A percentile compares a stretch with the other conserved stretches of the same genome.
Evolutionary conservation across 1,140 invertebrate genomes (phyloP).

Genomic region (Asobara japonica): DNA sequence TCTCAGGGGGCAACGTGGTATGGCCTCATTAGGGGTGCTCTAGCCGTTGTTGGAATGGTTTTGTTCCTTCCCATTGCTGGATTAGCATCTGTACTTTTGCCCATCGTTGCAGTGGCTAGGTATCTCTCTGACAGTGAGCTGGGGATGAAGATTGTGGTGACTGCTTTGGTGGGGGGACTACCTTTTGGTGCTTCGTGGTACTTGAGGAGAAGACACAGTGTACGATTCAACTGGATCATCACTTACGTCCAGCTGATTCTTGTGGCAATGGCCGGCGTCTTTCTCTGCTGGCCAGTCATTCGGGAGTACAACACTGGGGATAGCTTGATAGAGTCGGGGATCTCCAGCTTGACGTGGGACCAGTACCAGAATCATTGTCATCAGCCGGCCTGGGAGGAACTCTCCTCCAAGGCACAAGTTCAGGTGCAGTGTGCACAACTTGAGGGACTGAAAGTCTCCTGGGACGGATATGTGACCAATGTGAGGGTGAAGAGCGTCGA

Average conservation of each 20-base stretch:
- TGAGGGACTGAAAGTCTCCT: conserved; percentile 73
- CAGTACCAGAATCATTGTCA: conserved; percentile 78
- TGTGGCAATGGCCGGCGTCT: conserved; percentile 58
- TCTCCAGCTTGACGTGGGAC: conserved; percentile 70
- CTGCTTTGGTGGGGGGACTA: conserved; percentile 67
- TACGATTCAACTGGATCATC: conserved; percentile 71
- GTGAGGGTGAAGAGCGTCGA: conserved; percentile 71
- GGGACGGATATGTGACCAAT: conserved; percentile 78
- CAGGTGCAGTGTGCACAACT: conserved; percentile 77
- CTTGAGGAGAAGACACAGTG: conserved; percentile 68
- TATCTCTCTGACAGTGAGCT: conserved; percentile 75
- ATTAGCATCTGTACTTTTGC: conserved; percentile 76
- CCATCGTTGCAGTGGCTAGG: conserved; percentile 76
- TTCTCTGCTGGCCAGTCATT: conserved; percentile 66
- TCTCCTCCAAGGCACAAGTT: conserved; percentile 72
- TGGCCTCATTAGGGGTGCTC: conserved; percentile 78
- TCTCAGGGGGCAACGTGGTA: conserved; percentile 84
- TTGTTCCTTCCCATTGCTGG: conserved; percentile 82
- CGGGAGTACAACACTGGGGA: conserved; percentile 57
- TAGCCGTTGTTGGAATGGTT: conserved; percentile 80
- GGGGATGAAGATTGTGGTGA: conserved; percentile 69
- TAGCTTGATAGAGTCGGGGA: conserved; percentile 46
- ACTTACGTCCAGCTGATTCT: conserved; percentile 70
- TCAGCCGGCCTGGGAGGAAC: conserved; percentile 73
- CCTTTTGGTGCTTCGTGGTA: conserved; percentile 73